These are phyloP conservation scores for Drosophila subpulchrella DNA, from an alignment of 1,140 invertebrate genomes.

Conservation along the genomic window DNA sequence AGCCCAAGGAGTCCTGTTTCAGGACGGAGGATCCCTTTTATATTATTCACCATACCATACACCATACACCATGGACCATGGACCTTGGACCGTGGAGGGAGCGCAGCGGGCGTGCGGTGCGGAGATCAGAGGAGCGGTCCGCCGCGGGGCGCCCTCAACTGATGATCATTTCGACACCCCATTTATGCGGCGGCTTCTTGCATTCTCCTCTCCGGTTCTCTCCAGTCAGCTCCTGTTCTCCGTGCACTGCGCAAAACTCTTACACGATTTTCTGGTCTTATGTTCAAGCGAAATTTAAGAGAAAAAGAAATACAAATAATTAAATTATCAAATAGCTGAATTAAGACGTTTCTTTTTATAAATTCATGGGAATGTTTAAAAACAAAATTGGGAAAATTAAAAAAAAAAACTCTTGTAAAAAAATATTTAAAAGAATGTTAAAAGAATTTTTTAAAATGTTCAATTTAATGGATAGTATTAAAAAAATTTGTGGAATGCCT, in stretches of 20 bases:
- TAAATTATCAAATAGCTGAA: no score
- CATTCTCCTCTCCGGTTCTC: conserved; percentile 16
- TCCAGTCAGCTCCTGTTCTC: conserved; percentile 10
- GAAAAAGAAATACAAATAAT: no score
- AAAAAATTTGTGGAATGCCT: no score
- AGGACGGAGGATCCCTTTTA: not conserved
- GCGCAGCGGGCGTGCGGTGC: conserved; percentile 63
- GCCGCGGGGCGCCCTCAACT: conserved; percentile 59
- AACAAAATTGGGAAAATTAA: no score
- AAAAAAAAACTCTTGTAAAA: no score
- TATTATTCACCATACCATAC: not conserved
- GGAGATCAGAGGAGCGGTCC: conserved; percentile 49
- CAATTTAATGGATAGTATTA: no score
- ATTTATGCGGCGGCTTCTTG: conserved; percentile 46
- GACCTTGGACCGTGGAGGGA: conserved; percentile 9
- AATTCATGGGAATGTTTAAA: no score
- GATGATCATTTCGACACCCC: conserved; percentile 78
- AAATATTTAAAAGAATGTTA: no score
- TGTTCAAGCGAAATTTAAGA: not conserved
- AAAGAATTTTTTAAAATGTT: no score
- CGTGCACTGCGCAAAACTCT: conserved; percentile 5
- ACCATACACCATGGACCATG: not conserved
- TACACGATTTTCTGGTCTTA: not conserved
- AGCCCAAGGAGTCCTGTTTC: conserved; percentile 16
- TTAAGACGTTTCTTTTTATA: no score